Base-by-base conservation (phyloP, 2,113 vertebrate genomes). In the Lutjanus erythropterus region DNA sequence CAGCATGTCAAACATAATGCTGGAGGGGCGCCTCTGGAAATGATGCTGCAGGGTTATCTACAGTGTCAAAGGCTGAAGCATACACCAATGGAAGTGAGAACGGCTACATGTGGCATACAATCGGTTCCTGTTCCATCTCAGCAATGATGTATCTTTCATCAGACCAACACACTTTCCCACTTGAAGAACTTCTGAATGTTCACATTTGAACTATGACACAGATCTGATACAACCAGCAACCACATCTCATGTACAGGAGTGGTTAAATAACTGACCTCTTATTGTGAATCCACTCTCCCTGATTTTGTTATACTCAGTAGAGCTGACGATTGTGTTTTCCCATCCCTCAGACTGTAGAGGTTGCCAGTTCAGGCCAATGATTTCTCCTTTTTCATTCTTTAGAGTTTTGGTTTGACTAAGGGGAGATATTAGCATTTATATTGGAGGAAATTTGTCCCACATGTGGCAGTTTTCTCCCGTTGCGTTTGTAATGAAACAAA, bases 381-480 rank as follows among this genome's bases (percentile, higher is more conserved):
- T 31, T 74, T 18, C 12, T 47, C 53, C 21, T 3, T 18, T 44
- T 61, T 37, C 29, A 65, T 52, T 61, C 27, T 49, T 37, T 55
- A 19, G 55, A 69, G 29, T 61, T 46, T 59, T 47, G 21, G 16
- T 27, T 66, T 66, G n/a, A 16, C 10, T 37, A 56, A 56, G n/a
- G 50, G 46, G 19, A 6, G 9, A 44, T 61, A 68, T 60, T 68
- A 73, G 55, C 55, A 61, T 69, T 68, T 62, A 64, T 52, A 62
- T 46, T 46, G 35, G 55, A 23, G 27, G 15, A 46, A 42, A 62
- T 25, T 27, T 19, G 33, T 23, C 44, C n/a, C 1, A 19, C 18
- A 52, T 16, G 27, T 52, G n/a, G 6, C 14, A 42, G 23, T 35
- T 68, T 72, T 33, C 47, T 69, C 29, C 18, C 0, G 31, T 66